Base-by-base conservation (phyloP, 2,113 vertebrate species). In the Plecturocebus donacophilus region DNA sequence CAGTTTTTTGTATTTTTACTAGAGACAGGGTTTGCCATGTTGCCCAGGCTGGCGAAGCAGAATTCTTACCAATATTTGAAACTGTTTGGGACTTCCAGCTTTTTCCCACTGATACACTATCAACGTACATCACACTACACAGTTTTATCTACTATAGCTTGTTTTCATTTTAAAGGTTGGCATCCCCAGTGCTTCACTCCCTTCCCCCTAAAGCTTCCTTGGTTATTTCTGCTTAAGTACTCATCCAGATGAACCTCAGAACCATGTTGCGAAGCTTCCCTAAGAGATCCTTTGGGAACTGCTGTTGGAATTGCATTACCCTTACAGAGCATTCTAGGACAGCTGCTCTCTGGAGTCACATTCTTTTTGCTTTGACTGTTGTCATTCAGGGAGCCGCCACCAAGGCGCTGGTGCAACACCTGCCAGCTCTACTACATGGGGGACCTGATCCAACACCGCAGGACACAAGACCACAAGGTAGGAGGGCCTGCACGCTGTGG, bases 401-500 rank as follows among this genome's bases (percentile, higher is more conserved):
- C 64, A 1, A 98, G 98, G 92, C 99, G 98, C 58, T 99, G 99
- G 99, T 99, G 99, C 82, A 98, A 99, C 97, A 99, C 99, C 61
- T 99, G 99, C 96, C 99, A 99, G 99, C 97, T 98, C 68, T 98
- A 99, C 98, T 99, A 99, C 98, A 97, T 96, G 13, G 99, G 99
- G 64, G 99, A 99, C 94, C 98, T 99, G 86, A 99, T 99, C 97
- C 97, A 99, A 91, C 99, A 99, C 81, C 99, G 99, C 70, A 98
- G 99, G 97, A 99, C 99, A 0, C 99, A 98, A 64, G 99, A 99
- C 38, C 99, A 99, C 99, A 99, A 99, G 99, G 99, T 99, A 98
- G 80, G n/a, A 80, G 45, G 19, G 12, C 10, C 42, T 17, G 3
- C 11, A 0, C 8, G 85, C 88, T 35, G 17, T 1, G 0, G 4